Evolutionary conservation across 2,113 vertebrate species (phyloP), one percentile per base, ranked within the genome.

Genomic region (Anguilla rostrata): DNA sequence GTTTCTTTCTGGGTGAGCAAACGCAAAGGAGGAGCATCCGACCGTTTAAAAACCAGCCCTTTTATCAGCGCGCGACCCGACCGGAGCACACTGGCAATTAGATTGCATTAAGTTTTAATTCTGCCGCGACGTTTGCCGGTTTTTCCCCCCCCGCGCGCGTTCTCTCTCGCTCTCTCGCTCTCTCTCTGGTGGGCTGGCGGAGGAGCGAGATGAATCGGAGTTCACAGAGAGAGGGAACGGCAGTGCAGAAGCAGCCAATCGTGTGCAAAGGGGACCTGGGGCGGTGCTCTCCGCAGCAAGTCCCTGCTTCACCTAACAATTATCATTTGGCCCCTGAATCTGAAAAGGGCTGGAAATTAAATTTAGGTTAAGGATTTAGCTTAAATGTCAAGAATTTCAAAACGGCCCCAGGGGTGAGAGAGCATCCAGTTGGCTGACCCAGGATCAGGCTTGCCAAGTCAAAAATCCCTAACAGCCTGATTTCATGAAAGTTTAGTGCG

Each of bases 51-150:
- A 87, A 75, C 56, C 81, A 78, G n/a, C n/a, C 22, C 41, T 81
- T 78, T 78, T 34, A 81, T 75, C 43, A 14, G 84, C 8, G 14
- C 40, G 56, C 53, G 84, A 81, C 86, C 34, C 40, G 60, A 81
- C 75, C 79, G 82, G 82, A 85, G 16, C 56, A 53, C 60, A 78
- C 81, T 39, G 80, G 83, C 75, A 88, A 87, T 89, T 90, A 90
- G 83, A 82, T 63, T 60, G 85, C 84, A 87, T 88, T 84, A 89
- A 89, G 81, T 56, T 89, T 88, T 87, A 83, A 90, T 86, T 81
- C 86, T 43, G 5, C n/a, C 34, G 2, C 66, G 71, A 84, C 40
- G 75, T 84, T 84, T 63, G 82, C 34, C 82, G 82, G 84, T 87
- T 84, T n/a, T 46, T 2, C 7, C 43, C 7, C 43, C 8, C 43